phyloP scores from a whole-genome alignment of 2,888 invertebrate genomes.

The Temnothorax ravouxi region DNA sequence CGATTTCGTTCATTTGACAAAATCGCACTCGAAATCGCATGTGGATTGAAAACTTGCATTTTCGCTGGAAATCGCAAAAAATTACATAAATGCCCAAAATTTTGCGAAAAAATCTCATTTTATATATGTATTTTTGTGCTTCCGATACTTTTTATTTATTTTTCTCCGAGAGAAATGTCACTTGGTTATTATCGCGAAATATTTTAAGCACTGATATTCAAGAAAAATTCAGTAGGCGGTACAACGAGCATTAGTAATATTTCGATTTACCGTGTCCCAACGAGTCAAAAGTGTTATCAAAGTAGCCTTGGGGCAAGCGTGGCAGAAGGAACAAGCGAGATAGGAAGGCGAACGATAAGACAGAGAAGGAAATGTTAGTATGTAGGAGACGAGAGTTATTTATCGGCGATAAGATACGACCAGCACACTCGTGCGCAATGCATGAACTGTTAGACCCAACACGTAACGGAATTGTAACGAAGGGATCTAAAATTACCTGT shows the following conservation, averaged over 20 bases:
- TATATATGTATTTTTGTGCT: not conserved
- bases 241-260: slow-evolving; percentile 13
- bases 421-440: slow-evolving; percentile 46
- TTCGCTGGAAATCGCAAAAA: not conserved
- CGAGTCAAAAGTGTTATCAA: slow-evolving; percentile 71
- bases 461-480: slow-evolving; percentile 37
- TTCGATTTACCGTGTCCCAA: slow-evolving; percentile 30
- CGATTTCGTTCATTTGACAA: not conserved
- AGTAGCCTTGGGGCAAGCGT: slow-evolving; percentile 68
- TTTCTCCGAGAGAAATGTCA: not conserved
- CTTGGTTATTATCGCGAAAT: not conserved
- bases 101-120: not conserved
- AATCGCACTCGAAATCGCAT: not conserved
- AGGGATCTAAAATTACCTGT: slow-evolving; percentile 24
- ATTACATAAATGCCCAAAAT: not conserved
- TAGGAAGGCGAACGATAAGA: slow-evolving; percentile 25
- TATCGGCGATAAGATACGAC: slow-evolving; percentile 78
- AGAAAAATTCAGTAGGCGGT: not conserved
- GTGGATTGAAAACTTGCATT: not conserved
- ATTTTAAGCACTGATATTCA: not conserved
- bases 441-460: slow-evolving; percentile 33
- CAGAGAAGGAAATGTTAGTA: slow-evolving; percentile 65
- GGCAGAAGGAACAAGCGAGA: slow-evolving; percentile 35
- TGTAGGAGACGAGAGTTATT: slow-evolving; percentile 68
- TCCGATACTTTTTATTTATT: not conserved